Percentiles rank a stretch among this genome's conserved stretches.
Evolutionary conservation across 1,140 invertebrate species (phyloP).

Genomic region (Drosophila ambigua): DNA sequence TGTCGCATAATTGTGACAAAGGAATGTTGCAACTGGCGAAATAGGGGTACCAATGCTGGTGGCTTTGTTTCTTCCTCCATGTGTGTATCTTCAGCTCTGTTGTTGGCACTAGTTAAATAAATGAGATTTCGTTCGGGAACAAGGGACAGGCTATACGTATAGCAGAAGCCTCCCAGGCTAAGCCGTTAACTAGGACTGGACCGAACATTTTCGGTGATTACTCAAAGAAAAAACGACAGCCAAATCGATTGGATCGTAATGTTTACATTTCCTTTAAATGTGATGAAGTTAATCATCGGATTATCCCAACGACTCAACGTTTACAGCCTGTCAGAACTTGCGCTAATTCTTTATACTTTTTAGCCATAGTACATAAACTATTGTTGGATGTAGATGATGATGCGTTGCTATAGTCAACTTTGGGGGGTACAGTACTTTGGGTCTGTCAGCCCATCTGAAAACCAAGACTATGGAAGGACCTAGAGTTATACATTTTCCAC

Average conservation of each 20-base stretch:
- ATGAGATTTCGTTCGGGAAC: constrained; percentile 58
- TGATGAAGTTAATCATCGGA: constrained; percentile 1
- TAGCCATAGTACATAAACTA: too few species aligned
- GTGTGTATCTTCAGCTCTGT: too few species aligned
- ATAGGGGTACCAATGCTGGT: constrained; percentile 42
- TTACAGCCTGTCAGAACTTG: too few species aligned
- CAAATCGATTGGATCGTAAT: too few species aligned
- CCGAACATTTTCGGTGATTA: constrained; percentile 21
- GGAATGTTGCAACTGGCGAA: constrained; percentile 8
- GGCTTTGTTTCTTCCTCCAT: constrained; percentile 5
- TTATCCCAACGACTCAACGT: neutral
- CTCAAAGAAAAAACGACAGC: constrained; percentile 11
- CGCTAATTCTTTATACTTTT: too few species aligned
- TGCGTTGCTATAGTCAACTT: too few species aligned
- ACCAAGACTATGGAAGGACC: too few species aligned
- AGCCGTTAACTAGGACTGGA: constrained; percentile 28
- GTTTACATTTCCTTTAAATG: too few species aligned
- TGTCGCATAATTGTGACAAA: constrained; percentile 75
- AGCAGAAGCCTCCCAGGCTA: constrained; percentile 34
- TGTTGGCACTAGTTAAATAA: constrained; percentile 47
- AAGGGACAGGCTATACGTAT: constrained; percentile 23
- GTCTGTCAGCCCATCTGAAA: too few species aligned
- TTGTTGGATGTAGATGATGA: too few species aligned
- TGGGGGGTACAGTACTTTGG: too few species aligned
- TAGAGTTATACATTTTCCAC: too few species aligned